phyloP scores from a whole-genome alignment of 2,113 vertebrate species.

The Plectropomus leopardus region DNA sequence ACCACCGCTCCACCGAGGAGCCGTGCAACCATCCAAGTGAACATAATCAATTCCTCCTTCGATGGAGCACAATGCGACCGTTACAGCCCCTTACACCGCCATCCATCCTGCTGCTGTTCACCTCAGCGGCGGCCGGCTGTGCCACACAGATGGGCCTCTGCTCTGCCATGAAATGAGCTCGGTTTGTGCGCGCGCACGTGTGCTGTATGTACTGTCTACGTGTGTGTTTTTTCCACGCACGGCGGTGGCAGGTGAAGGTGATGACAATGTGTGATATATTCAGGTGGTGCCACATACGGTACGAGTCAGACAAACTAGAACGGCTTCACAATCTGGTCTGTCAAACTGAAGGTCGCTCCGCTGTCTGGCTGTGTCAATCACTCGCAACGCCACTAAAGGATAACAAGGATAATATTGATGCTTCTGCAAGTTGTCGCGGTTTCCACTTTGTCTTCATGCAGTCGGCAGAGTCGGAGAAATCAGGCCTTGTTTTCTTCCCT shows the following conservation, averaged over 20 bases:
- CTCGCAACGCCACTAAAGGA: constrained; percentile 36
- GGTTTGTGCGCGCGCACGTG: constrained; percentile 21
- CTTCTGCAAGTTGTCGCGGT: constrained; percentile 33
- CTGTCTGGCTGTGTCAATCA: constrained; percentile 38
- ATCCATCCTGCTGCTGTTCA: constrained; percentile 60
- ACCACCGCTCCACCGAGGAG: constrained; percentile 47
- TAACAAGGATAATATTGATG: constrained; percentile 56
- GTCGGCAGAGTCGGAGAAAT: constrained; percentile 48
- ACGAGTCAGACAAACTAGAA: constrained; percentile 38
- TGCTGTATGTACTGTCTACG: constrained; percentile 5
- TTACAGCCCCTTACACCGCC: constrained; percentile 60
- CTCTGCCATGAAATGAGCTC: constrained; percentile 77
- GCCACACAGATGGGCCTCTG: constrained; percentile 74
- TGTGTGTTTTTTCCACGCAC: constrained; percentile 1
- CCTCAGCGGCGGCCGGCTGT: constrained; percentile 54
- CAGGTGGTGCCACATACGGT: constrained; percentile 7
- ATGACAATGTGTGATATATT: constrained; percentile 52
- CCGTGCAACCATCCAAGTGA: constrained; percentile 62
- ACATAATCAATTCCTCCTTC: constrained; percentile 76
- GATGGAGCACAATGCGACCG: constrained; percentile 62
- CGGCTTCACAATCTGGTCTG: constrained; percentile 26
- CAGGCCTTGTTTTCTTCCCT: constrained; percentile 44
- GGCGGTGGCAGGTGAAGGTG: constrained; percentile 41
- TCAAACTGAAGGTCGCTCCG: constrained; percentile 60
- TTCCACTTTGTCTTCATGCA: constrained; percentile 40